Conservation (phyloP, 2,113 vertebrate genomes). For the Brienomyrus longianalis region DNA sequence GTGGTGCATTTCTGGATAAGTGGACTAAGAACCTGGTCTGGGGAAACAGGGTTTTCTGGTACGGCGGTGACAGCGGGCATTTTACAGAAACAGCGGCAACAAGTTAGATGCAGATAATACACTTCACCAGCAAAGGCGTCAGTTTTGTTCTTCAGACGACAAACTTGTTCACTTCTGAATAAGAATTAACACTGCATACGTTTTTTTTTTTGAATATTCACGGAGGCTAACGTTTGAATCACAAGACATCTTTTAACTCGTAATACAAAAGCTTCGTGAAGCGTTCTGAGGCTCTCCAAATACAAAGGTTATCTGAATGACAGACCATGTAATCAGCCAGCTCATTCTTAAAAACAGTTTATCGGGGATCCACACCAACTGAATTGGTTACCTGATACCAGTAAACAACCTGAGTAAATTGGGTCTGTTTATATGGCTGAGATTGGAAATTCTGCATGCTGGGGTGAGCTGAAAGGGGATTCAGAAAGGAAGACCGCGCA, state of each 20-base stretch:
- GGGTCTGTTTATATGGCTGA: neutral
- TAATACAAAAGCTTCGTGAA: neutral
- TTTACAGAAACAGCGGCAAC: neutral
- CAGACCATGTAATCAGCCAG: neutral
- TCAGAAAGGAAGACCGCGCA: neutral
- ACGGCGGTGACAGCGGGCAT: neutral
- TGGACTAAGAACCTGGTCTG: neutral
- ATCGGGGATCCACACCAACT: neutral
- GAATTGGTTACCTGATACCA: neutral
- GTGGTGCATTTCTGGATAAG: conserved; percentile 21
- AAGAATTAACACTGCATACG: neutral
- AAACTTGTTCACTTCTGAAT: neutral
- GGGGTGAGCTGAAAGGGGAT: neutral
- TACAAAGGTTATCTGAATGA: neutral
- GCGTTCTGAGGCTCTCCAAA: neutral
- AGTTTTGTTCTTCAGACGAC: neutral
- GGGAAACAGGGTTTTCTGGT: neutral
- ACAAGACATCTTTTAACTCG: neutral
- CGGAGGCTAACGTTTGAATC: neutral
- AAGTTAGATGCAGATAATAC: neutral
- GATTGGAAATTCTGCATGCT: neutral
- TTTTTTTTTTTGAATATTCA: neutral
- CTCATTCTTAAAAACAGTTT: neutral
- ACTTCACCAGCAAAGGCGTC: neutral
- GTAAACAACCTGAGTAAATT: neutral